Conservation (phyloP, 2,113 vertebrate species). For the Corapipo altera region DNA sequence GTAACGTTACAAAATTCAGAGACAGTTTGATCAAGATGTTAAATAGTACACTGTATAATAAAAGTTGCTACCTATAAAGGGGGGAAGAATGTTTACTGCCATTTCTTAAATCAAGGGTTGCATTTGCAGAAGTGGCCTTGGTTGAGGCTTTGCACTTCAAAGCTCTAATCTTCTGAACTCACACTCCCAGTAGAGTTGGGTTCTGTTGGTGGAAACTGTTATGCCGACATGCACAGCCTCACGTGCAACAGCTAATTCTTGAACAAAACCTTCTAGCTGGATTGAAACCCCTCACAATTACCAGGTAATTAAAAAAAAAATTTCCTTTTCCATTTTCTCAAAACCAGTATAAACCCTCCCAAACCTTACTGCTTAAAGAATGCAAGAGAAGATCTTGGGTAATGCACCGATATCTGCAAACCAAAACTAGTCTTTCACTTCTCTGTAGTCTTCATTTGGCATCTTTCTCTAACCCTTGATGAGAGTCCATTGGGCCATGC, state of each 20-base stretch:
- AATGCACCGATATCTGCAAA: not conserved
- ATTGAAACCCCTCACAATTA: not conserved
- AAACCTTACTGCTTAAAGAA: not conserved
- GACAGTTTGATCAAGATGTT: not conserved
- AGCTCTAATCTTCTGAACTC: not conserved
- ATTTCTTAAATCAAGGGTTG: not conserved
- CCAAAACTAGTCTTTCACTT: not conserved
- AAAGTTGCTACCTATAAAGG: not conserved
- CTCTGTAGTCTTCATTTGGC: not conserved
- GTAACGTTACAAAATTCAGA: not conserved
- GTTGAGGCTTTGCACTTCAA: not conserved
- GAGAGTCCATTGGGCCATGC: fast-evolving
- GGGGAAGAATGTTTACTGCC: not conserved
- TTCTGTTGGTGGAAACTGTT: not conserved
- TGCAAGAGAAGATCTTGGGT: not conserved
- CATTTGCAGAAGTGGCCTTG: not conserved
- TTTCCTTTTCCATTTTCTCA: not conserved
- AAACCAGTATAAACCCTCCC: not conserved
- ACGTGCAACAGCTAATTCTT: not conserved
- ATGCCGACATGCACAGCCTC: fast-evolving
- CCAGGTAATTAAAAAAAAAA: not conserved
- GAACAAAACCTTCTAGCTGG: not conserved
- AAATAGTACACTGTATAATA: not conserved
- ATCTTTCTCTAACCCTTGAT: not conserved
- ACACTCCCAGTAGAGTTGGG: not conserved